These are phyloP conservation scores for Seriola quinqueradiata DNA, from an alignment of 2,113 vertebrate species.

Conservation along the genomic window DNA sequence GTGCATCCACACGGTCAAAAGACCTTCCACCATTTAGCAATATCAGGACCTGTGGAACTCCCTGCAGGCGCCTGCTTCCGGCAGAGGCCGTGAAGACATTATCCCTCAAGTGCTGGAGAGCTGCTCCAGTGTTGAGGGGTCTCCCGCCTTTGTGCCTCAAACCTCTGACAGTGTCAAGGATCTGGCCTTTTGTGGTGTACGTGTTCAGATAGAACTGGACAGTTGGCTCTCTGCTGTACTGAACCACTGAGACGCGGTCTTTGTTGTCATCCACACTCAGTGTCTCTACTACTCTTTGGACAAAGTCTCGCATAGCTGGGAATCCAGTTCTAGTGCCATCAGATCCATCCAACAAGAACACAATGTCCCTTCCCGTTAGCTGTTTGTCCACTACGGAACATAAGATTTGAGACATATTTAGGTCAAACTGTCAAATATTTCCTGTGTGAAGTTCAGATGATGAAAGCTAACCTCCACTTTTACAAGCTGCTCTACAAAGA, in stretches of 20 bases:
- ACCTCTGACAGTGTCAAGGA: constrained; percentile 20
- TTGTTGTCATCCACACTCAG: constrained; percentile 62
- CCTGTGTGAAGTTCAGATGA: no score
- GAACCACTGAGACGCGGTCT: constrained; percentile 65
- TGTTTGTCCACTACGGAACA: constrained; percentile 29
- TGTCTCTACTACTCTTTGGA: constrained; percentile 58
- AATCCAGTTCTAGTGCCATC: constrained; percentile 45
- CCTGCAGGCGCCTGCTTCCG: constrained; percentile 86
- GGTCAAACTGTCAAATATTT: neutral
- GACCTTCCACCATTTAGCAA: constrained; percentile 56
- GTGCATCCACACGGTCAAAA: no score
- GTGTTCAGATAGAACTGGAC: constrained; percentile 67
- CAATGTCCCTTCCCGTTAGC: constrained; percentile 36
- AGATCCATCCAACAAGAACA: constrained; percentile 79
- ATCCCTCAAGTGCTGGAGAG: constrained; percentile 81
- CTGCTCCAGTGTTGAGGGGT: constrained; percentile 85
- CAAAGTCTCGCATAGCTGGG: constrained; percentile 59
- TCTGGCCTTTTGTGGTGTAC: no score
- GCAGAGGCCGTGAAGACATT: constrained; percentile 84
- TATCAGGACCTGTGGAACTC: constrained; percentile 85
- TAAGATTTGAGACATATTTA: neutral
- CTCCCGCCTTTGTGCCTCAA: constrained; percentile 66
- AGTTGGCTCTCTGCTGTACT: constrained; percentile 66
- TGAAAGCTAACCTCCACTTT: no score
- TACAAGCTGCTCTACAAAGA: no score